Evolutionary conservation across 2,888 invertebrate species (phyloP).

Genomic region (Allygus modestus): DNA sequence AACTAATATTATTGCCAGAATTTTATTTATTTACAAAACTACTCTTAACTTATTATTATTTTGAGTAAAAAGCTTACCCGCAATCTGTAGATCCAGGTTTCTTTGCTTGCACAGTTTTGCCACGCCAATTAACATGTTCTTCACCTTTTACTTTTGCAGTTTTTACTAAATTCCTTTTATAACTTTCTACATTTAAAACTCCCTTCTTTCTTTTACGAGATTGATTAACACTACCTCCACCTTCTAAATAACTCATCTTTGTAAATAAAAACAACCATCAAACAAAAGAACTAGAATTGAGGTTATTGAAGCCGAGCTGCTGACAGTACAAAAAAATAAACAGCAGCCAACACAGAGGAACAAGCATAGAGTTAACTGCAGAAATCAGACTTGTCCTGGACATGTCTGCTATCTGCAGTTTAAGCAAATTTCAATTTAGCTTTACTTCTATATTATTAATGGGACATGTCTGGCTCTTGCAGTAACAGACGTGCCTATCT

Average conservation of each 20-base stretch:
- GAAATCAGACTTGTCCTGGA: conserved; percentile 40
- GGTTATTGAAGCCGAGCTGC: conserved; percentile 14
- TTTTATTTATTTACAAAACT: neutral
- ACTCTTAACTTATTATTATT: neutral
- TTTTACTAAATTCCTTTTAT: conserved; percentile 4
- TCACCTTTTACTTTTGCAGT: neutral
- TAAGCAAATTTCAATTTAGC: conserved; percentile 9
- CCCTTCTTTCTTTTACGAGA: conserved; percentile 13
- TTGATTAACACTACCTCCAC: neutral
- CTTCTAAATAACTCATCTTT: conserved; percentile 40
- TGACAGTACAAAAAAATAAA: neutral
- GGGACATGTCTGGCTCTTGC: conserved; percentile 2
- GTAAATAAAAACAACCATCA: neutral
- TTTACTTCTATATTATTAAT: conserved; percentile 9
- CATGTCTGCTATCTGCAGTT: conserved; percentile 44
- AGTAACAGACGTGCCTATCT: conserved; percentile 27
- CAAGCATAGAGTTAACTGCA: conserved; percentile 30
- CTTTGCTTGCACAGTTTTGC: conserved; percentile 37
- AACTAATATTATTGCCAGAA: conserved; percentile 10
- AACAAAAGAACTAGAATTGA: neutral
- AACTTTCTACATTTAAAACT: conserved; percentile 26
- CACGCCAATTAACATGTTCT: conserved; percentile 52
- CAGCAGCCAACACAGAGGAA: neutral
- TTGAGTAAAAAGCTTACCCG: conserved; percentile 20
- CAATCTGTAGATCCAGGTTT: conserved; percentile 30